Evolutionary conservation across 2,113 vertebrate genomes (phyloP), one percentile per base, ranked within the genome.

Genomic region (Calyptommatus sinebrachiatus): DNA sequence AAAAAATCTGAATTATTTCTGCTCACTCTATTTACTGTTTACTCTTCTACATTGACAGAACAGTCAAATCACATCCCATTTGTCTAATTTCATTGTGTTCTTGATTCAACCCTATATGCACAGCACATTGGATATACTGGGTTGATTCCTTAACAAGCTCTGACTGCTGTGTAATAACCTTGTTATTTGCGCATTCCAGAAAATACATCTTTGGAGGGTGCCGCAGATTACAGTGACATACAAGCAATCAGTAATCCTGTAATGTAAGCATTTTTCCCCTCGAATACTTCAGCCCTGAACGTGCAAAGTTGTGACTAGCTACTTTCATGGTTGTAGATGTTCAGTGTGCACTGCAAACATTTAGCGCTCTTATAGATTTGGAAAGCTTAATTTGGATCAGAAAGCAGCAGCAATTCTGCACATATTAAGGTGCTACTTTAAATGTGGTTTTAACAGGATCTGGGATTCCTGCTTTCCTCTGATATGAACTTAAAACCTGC

Each of bases 341-440:
- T 74, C 73, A 85, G 81, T 28, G 76, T 81, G 77, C 74, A 87
- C 81, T 85, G 35, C 63, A 88, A 91, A 84, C 66, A 86, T 10
- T 0, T 7, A n/a, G 82, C 70, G 35, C 16, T 85, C 74, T 71
- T 83, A 69, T 67, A 62, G 73, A 87, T 81, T 81, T 45, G 24
- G 87, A 79, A 71, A 61, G 68, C 83, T 88, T 89, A 89, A 73
- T 78, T 89, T 62, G 87, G 85, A 79, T 71, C 87, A 76, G 68
- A 71, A 21, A 2, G 1, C 80, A 77, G 71, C 70, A 46, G 41
- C 79, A 29, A 61, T 85, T 78, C 46, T 83, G 81, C 71, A 67
- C 35, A 88, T 86, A 86, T 76, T 77, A 70, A 45, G 26, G n/a
- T 11, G 20, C 66, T 41, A 79, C 77, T 86, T 86, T 29, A 78